Evolutionary conservation across 2,113 vertebrate species (phyloP), one percentile per base, ranked within the genome.

Genomic region (Ibidorhyncha struthersii): DNA sequence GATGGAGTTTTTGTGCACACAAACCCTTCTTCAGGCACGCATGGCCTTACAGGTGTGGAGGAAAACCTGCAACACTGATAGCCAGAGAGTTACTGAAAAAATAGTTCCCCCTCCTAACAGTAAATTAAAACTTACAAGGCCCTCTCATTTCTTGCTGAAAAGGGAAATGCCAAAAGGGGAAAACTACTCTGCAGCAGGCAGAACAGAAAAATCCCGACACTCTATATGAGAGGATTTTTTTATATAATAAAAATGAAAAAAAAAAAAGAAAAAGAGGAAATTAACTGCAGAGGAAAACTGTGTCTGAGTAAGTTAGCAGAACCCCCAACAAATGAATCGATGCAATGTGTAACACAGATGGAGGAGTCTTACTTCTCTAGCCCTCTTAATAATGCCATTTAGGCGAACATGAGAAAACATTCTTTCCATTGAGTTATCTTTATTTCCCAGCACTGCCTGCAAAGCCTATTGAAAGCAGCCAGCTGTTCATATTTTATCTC

Each of bases 401-500:
- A 95, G 71, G 34, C 9, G 0, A 89, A 93, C 85, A 95, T 10
- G n/a, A 92, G 53, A 88, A 94, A 96, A 86, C 92, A 96, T 95
- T 96, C 96, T 90, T 97, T 96, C 95, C 96, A 95, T 49, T 73
- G 87, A 87, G 62, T 88, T 95, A 77, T 91, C 89, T 87, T 83
- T 65, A 86, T 59, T 93, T 96, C 80, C 72, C 87, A 88, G 74
- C 32, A 66, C 72, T 74, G 77, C 26, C 63, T 84, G 71, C 36
- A 94, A 61, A 96, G 79, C 66, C 70, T 93, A 62, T 34, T 88
- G 82, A 89, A 92, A 96, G 71, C 32, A 93, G 82, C 70, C 97
- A 97, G 94, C 96, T 95, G 97, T 86, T 96, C 86, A 89, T 94
- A 89, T 94, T 89, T 89, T 93, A 96, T 96, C 69, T 95, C 69